Evolutionary conservation across 2,888 invertebrate species (phyloP), one percentile per base, ranked within the genome.

Genomic region (Drosophila formosana): DNA sequence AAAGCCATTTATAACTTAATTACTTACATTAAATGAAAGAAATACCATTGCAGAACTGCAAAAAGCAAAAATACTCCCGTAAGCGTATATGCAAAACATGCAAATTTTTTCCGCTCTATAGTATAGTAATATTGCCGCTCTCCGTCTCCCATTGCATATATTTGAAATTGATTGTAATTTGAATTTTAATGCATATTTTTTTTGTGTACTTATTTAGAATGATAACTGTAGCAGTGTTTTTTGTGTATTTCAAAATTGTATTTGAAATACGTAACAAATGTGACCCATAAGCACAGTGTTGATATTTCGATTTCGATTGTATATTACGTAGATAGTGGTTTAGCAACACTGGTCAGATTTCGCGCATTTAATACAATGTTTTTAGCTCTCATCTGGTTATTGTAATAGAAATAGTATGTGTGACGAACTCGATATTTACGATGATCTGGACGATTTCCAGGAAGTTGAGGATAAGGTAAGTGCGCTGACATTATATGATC

Each of bases 401-500:
- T 45, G 25, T 28, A 32, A 30, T 45, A 53, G 39, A 76, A 53
- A 74, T 60, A 67, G 11, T 7, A 26, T 69, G 53, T 28, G 23
- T 3, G 78, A 81, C 47, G 86, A 90, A 41, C 71, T 91, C 25
- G 76, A 90, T 75, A 86, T 92, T 3, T 92, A 92, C 39, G 89
- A 89, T 30, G 92, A 92, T 69, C 77, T 92, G 78, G 91, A 92
- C 3, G 85, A 85, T 26, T 91, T 92, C 34, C 90, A 92, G 39
- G 69, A 83, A 30, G 66, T 73, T 6, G 88, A 91, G 32, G 82
- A 89, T 34, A 80, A 85, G 70, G 92, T 91, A 78, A 79, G 75
- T 49, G 6, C 2, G 25, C 1, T 13, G 3, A 5, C n/a, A 45
- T 25, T 32, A 11, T 23, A 5, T 5, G 0, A 7, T 23, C 9